Evolutionary conservation across 2,113 vertebrate species (phyloP).

Genomic region (Phodopus roborovskii): DNA sequence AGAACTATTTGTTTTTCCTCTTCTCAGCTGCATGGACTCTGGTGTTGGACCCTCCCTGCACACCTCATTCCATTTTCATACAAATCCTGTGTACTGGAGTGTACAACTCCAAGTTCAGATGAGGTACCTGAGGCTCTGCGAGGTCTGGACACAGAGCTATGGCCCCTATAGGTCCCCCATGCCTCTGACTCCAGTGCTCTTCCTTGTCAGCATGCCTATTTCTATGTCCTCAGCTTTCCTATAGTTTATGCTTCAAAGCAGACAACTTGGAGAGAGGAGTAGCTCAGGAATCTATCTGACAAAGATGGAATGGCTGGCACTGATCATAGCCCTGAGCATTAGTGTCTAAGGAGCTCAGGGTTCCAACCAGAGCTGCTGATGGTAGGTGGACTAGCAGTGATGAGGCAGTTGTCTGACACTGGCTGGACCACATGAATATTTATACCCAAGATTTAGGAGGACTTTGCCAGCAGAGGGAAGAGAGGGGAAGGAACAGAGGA

Average conservation of each 20-base stretch:
- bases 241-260: neutral
- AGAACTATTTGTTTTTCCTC: neutral
- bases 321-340: neutral
- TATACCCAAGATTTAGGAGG: neutral
- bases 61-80: neutral
- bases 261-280: neutral
- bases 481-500: neutral
- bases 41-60: neutral
- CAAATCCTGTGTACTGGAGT: neutral
- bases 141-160: neutral
- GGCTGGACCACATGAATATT: neutral
- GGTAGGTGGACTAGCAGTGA: neutral
- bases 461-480: neutral
- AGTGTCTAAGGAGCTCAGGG: neutral
- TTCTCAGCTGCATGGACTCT: neutral
- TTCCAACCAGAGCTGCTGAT: neutral
- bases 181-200: neutral
- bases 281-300: neutral
- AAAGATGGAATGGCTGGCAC: neutral
- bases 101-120: neutral
- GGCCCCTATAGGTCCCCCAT: neutral
- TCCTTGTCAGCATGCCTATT: neutral
- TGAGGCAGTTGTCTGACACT: neutral
- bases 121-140: neutral
- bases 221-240: neutral